These are phyloP conservation scores for Otis tarda DNA, from an alignment of 2,113 vertebrate genomes.

Conservation along the genomic window DNA sequence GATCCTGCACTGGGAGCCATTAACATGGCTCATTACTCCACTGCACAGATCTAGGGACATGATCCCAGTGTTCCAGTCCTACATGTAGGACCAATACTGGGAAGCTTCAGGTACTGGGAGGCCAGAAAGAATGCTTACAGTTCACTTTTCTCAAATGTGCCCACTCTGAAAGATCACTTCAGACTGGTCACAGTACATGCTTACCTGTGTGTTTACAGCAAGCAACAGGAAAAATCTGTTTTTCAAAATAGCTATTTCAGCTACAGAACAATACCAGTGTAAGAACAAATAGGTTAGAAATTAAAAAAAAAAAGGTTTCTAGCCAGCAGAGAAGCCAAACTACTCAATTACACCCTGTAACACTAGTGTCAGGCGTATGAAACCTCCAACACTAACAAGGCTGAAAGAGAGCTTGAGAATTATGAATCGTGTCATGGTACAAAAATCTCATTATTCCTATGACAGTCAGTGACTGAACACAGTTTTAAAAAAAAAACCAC, in stretches of 20 bases:
- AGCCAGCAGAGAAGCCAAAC: neutral
- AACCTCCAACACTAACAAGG: neutral
- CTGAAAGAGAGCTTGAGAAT: neutral
- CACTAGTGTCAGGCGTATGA: neutral
- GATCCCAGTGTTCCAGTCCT: neutral
- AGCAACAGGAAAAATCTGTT: rapidly evolving
- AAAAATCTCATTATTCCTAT: neutral
- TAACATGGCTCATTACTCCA: neutral
- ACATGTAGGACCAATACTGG: neutral
- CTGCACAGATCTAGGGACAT: neutral
- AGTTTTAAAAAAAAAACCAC: neutral
- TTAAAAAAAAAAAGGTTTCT: neutral
- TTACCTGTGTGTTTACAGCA: neutral
- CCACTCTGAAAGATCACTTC: neutral
- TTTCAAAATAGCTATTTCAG: neutral
- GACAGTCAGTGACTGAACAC: neutral
- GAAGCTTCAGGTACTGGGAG: neutral
- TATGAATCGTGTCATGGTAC: neutral
- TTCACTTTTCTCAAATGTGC: neutral
- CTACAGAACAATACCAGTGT: neutral
- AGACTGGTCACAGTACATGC: neutral
- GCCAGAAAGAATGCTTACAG: neutral
- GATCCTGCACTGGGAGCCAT: neutral
- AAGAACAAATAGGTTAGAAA: neutral
- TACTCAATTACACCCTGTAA: neutral